Conservation (phyloP, 1,140 invertebrate genomes). For the Tetramorium simillimum region DNA sequence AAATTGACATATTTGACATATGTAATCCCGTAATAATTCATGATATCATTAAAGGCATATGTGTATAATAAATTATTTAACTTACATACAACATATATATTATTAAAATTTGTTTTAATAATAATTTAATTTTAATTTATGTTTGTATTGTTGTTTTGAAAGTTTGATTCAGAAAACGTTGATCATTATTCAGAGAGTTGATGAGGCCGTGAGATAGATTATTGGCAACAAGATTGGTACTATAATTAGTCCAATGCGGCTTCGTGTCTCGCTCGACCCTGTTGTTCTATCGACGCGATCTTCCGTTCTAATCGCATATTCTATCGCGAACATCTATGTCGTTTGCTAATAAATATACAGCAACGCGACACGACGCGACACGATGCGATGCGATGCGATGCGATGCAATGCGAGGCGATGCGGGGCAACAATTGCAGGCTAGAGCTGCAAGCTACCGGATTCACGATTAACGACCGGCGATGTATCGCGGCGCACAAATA, state of each 20-base stretch:
- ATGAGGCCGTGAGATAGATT: background rate
- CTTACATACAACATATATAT: background rate
- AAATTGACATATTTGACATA: background rate
- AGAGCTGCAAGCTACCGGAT: conserved; percentile 51
- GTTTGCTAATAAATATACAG: conserved; percentile 61
- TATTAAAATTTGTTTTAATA: background rate
- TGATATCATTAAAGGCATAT: background rate
- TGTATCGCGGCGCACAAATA: conserved; percentile 60
- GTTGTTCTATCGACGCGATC: conserved; percentile 41
- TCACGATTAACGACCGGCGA: conserved; percentile 65
- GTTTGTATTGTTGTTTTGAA: background rate
- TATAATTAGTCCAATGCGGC: conserved; percentile 42
- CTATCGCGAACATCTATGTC: conserved; percentile 57
- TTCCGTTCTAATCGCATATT: conserved; percentile 39
- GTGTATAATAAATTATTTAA: background rate
- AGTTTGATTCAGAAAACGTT: background rate
- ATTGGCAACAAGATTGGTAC: background rate
- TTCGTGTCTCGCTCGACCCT: conserved; percentile 9
- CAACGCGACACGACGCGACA: conserved; percentile 6
- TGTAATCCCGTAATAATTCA: background rate
- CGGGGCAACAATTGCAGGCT: conserved; percentile 30
- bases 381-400: conserved; percentile 10
- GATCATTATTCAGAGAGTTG: conserved; percentile 21
- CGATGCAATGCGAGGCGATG: background rate
- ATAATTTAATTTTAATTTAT: background rate